phyloP scores from a whole-genome alignment of 2,113 vertebrate species.

The Chamaetylas fuelleborni region DNA sequence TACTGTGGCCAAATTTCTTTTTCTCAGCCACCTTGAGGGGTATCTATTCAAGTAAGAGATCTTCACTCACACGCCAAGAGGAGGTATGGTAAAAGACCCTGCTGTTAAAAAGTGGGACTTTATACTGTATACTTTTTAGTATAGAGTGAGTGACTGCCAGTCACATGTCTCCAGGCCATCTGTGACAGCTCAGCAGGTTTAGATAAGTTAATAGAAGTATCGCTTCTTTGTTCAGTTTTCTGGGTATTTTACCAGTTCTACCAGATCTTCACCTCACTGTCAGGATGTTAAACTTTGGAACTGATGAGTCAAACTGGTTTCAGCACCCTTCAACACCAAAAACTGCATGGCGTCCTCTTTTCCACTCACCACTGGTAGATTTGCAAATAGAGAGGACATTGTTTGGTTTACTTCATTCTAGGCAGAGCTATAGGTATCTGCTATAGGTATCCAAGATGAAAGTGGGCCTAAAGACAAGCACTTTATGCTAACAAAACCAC shows the following conservation, averaged over 20 bases:
- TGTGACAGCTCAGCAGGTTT: background rate
- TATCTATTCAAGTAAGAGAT: background rate
- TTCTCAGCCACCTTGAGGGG: too few species aligned
- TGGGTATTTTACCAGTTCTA: background rate
- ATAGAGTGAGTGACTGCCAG: background rate
- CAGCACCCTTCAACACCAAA: background rate
- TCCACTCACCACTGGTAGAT: background rate
- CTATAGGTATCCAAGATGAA: background rate
- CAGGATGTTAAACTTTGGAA: background rate
- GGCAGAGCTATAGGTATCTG: too few species aligned
- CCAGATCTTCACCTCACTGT: background rate
- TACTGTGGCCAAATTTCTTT: background rate
- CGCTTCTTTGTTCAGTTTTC: background rate
- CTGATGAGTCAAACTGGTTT: background rate
- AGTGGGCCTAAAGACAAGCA: background rate
- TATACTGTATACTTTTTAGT: background rate
- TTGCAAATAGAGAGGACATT: background rate
- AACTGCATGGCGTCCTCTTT: accelerated
- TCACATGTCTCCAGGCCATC: background rate
- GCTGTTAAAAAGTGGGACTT: background rate
- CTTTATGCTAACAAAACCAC: background rate
- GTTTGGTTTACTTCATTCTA: background rate
- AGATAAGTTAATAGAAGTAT: background rate
- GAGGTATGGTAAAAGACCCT: background rate
- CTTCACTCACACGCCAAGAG: background rate